Base-by-base conservation (phyloP, 2,113 vertebrate genomes). In the Petroica traversi region DNA sequence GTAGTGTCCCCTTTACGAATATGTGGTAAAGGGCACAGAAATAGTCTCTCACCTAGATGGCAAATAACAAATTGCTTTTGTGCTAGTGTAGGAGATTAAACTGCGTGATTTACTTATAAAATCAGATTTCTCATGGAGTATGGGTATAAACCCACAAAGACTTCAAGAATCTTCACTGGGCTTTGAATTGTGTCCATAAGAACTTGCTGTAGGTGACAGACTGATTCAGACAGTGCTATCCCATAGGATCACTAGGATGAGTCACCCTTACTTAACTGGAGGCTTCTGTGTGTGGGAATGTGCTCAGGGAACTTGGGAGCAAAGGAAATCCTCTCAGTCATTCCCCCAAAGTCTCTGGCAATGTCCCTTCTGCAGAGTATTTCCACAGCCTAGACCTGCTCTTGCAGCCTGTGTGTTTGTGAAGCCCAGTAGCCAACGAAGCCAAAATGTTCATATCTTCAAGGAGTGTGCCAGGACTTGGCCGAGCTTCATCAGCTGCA, bases 401-500 rank as follows among this genome's bases (percentile, higher is more conserved):
- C 73, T 84, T 40, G 55, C 22, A 86, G 25, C 31, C 14, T 5
- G 0, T 28, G 26, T 91, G 22, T 45, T 75, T 93, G 52, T 76
- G 71, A 31, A 88, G n/a, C 22, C 19, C 14, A 1, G 3, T 3
- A 66, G 41, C 43, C 16, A 7, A 59, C 33, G 81, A 55, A 89
- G 36, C 8, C 3, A 8, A 72, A 36, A 41, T 13, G 14, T 73
- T 52, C 4, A 0, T 43, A 45, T 4, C 36, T 22, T 41, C 23
- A 3, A 9, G 23, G 19, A 45, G 40, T 28, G 48, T 64, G 48
- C 8, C 0, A 0, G 74, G 76, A 58, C 15, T 9, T 0, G 4
- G 49, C 14, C 0, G 0, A 88, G 11, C 58, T 77, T 36, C 0
- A 0, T 26, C 46, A 58, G 10, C 29, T 66, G 12, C 41, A n/a